These are phyloP conservation scores for Garra rufa DNA, from an alignment of 2,113 vertebrate species.

Conservation along the genomic window DNA sequence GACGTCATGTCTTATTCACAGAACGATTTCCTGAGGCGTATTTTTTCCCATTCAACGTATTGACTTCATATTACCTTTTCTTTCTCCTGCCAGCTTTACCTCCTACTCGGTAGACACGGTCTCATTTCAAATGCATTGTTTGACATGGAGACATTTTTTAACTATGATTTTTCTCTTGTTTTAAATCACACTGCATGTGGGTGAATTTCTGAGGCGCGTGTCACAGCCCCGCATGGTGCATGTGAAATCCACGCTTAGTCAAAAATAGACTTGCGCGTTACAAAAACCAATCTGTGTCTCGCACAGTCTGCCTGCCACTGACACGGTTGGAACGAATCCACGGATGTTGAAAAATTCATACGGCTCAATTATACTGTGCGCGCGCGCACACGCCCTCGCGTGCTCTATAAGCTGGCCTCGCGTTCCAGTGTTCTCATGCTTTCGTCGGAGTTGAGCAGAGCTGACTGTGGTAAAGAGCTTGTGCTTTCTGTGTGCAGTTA, in stretches of 20 bases:
- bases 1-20: slow-evolving; percentile 41
- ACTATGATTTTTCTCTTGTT: background rate
- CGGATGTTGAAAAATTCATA: slow-evolving; percentile 61
- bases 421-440: slow-evolving; percentile 34
- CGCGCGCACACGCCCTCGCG: slow-evolving; percentile 40
- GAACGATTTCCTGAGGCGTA: background rate
- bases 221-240: slow-evolving; percentile 16
- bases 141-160: background rate
- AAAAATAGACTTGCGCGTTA: slow-evolving; percentile 45
- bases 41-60: background rate
- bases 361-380: slow-evolving; percentile 64
- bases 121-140: background rate
- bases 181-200: slow-evolving; percentile 47
- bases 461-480: slow-evolving; percentile 34
- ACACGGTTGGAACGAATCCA: slow-evolving; percentile 64
- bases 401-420: slow-evolving; percentile 26
- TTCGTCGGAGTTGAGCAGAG: slow-evolving; percentile 29
- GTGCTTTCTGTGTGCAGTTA: slow-evolving; percentile 21
- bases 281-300: slow-evolving; percentile 57
- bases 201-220: slow-evolving; percentile 8
- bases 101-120: background rate
- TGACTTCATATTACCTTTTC: background rate
- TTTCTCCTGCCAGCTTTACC: background rate
- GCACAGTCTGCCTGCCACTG: slow-evolving; percentile 46
- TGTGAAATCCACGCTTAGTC: slow-evolving; percentile 42